These are phyloP conservation scores for Stomatorhinus walkeri DNA, from an alignment of 2,797 vertebrate genomes.

Conservation along the genomic window DNA sequence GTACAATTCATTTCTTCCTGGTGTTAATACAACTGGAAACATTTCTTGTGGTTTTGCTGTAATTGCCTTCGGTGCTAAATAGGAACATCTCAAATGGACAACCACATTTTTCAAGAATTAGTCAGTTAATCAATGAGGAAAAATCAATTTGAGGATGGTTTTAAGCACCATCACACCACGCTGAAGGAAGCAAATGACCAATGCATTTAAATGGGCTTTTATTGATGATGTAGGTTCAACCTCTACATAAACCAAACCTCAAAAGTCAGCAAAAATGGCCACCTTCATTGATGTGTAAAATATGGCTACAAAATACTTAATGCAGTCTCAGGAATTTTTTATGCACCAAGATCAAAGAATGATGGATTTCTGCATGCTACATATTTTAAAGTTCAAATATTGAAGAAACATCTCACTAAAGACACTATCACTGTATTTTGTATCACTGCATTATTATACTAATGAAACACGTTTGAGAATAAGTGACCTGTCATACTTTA, in stretches of 20 bases:
- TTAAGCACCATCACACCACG: neutral
- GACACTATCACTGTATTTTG: neutral
- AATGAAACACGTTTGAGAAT: neutral
- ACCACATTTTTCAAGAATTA: conserved; percentile 20
- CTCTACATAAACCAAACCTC: neutral
- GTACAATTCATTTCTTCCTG: neutral
- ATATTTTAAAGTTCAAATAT: neutral
- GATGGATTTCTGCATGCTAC: neutral
- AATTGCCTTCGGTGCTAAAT: conserved; percentile 10
- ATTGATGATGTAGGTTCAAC: neutral
- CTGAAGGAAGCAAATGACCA: neutral
- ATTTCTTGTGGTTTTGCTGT: conserved; percentile 19
- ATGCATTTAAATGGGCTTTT: neutral
- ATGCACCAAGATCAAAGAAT: neutral
- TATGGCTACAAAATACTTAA: neutral
- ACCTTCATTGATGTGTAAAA: neutral
- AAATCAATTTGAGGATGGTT: neutral
- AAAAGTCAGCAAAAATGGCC: neutral
- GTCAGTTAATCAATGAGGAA: conserved; percentile 6
- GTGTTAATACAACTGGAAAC: conserved; percentile 12
- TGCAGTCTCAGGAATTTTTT: neutral
- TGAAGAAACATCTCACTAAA: neutral
- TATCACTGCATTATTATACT: neutral
- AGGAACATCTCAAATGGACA: conserved; percentile 9
- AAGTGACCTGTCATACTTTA: neutral